A percentile compares a stretch with the other conserved stretches of the same genome.
phyloP scores from a whole-genome alignment of 1,140 invertebrate species.

The Vollenhovia emeryi region DNA sequence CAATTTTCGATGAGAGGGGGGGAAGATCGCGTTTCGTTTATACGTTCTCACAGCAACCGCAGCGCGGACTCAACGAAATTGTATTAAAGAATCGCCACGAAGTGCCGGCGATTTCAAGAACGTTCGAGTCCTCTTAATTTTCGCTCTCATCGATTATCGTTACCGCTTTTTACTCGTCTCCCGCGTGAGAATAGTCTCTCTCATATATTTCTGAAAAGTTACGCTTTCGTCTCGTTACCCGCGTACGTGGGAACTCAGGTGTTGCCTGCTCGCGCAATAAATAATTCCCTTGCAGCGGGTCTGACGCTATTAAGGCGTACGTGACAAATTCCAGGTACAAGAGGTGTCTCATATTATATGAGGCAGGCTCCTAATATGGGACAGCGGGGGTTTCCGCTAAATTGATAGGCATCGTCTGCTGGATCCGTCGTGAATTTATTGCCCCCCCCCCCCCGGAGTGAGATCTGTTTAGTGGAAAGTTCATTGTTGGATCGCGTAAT shows the following conservation, averaged over 20 bases:
- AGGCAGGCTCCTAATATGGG: too few species aligned
- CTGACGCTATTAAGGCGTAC: not conserved
- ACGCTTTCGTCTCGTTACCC: not conserved
- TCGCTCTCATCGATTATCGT: not conserved
- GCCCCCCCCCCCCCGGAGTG: too few species aligned
- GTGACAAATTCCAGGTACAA: not conserved
- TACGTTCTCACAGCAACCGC: constrained; percentile 11
- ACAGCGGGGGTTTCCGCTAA: too few species aligned
- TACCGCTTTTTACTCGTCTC: not conserved
- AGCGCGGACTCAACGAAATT: not conserved
- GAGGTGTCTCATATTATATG: too few species aligned
- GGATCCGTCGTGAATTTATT: too few species aligned
- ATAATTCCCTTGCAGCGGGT: not conserved
- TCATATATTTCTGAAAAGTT: not conserved
- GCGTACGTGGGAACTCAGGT: not conserved
- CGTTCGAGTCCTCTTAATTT: not conserved
- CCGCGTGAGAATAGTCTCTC: not conserved
- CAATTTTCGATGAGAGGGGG: constrained; percentile 8
- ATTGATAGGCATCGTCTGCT: too few species aligned
- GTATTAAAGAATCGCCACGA: not conserved
- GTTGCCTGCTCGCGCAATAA: not conserved
- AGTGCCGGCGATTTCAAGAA: not conserved
- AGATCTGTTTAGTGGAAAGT: too few species aligned
- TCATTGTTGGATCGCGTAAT: too few species aligned
- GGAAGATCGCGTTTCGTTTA: not conserved